Percentiles rank a stretch among this genome's conserved stretches.
Conservation (phyloP, 1,140 invertebrate species). For the Euschistus heros region DNA sequence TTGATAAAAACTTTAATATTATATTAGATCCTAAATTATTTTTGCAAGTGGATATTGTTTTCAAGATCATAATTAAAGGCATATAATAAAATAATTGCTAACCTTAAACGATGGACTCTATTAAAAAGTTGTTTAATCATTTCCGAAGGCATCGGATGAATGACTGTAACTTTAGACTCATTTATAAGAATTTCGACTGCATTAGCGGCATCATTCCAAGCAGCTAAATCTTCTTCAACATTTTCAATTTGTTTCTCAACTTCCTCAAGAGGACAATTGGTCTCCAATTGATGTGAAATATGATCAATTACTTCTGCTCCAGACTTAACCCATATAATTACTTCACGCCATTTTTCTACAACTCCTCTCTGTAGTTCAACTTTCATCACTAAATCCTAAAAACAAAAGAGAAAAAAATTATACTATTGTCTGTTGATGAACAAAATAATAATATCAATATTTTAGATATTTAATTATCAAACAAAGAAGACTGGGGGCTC, state of each 20-base stretch:
- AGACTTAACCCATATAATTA: constrained; percentile 70
- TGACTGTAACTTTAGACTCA: background rate
- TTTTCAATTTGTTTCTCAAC: constrained; percentile 47
- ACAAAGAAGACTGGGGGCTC: too few species aligned
- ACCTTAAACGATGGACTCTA: background rate
- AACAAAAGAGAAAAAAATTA: constrained; percentile 5
- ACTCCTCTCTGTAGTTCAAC: constrained; percentile 60
- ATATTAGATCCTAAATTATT: too few species aligned
- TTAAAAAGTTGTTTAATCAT: background rate
- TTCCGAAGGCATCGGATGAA: background rate
- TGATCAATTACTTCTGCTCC: constrained; percentile 68
- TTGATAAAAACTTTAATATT: too few species aligned
- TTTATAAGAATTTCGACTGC: constrained; percentile 48
- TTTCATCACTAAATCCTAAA: constrained; percentile 54
- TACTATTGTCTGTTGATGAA: too few species aligned
- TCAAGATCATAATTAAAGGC: too few species aligned
- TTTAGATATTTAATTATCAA: too few species aligned
- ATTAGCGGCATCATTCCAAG: constrained; percentile 56
- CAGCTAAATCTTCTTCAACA: constrained; percentile 40
- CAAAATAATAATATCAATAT: too few species aligned
- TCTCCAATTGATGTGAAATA: constrained; percentile 65
- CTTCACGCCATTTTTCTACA: constrained; percentile 72
- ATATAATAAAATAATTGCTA: background rate
- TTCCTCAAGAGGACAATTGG: constrained; percentile 49
- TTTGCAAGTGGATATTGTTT: too few species aligned